phyloP scores from a whole-genome alignment of 2,888 invertebrate species.

The Schizaphis graminum region DNA sequence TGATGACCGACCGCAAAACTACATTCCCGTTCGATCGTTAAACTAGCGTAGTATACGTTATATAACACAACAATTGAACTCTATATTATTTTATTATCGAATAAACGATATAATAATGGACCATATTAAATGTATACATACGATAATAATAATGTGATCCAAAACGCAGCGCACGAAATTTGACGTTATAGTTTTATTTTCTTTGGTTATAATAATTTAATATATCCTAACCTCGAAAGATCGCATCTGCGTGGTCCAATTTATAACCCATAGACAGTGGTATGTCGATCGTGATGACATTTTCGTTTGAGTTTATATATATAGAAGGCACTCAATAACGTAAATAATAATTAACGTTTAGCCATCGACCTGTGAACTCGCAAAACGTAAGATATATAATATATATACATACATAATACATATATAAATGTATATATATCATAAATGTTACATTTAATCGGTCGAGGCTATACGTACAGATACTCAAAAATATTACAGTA shows the following conservation, averaged over 20 bases:
- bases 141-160: background rate
- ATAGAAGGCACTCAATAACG: background rate
- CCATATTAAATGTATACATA: background rate
- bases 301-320: background rate
- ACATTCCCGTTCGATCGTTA: slow-evolving; percentile 17
- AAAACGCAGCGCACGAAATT: background rate
- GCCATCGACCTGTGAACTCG: background rate
- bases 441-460: background rate
- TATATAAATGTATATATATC: too few relatives aligned
- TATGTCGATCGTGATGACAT: slow-evolving; percentile 4
- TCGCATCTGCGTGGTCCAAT: background rate
- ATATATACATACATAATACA: too few relatives aligned
- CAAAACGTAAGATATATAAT: background rate
- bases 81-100: background rate
- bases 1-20: slow-evolving; percentile 9
- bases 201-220: background rate
- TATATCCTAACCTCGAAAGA: background rate
- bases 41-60: background rate
- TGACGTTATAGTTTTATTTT: background rate
- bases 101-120: background rate
- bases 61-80: slow-evolving; percentile 2
- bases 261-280: background rate
- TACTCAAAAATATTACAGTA: background rate
- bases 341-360: background rate
- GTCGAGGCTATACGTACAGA: background rate